Evolutionary conservation across 2,888 invertebrate species (phyloP), one percentile per base, ranked within the genome.

Genomic region (Dicycla oo): DNA sequence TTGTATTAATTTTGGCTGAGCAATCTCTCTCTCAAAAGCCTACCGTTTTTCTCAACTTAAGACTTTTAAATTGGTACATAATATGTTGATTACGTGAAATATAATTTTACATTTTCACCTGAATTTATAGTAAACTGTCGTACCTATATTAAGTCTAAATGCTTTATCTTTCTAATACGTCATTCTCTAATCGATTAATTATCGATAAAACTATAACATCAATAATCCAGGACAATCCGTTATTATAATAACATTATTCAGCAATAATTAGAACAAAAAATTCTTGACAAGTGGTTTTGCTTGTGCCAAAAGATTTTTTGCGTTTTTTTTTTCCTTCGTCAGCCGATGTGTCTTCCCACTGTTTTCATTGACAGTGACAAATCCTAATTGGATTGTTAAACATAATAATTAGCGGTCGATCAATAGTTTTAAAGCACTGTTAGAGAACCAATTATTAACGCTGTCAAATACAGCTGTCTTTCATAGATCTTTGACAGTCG

Each of bases 371-470:
- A 91, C 92, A 87, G 87, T 91, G 90, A 92, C 92, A 91, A 85
- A 87, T 90, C 83, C 82, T 94, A 93, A 94, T 93, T 94, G 90
- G 91, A 90, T 92, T 90, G 91, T 91, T 80, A 90, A 91, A 92
- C 90, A 91, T 89, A 84, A 87, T 89, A 90, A 93, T 93, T 92
- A 93, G 88, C 81, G 81, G 82, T 84, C 84, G 78, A 89, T 88
- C 78, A 80, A 75, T 80, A 69, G 43, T 26, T 67, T 43, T 61
- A 73, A 82, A 80, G 69, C 82, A 90, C 89, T 86, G 90, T 88
- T 88, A 80, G 30, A 30, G 47, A 49, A 65, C 75, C 73, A 78
- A 82, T 83, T 82, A 62, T 53, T 47, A 78, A 77, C 75, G 81
- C 85, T 82, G 82, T 83, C 80, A 86, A 51, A 61, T n/a, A n/a